Evolutionary conservation across 2,797 vertebrate species (phyloP).

Genomic region (Enteromius argenteus): DNA sequence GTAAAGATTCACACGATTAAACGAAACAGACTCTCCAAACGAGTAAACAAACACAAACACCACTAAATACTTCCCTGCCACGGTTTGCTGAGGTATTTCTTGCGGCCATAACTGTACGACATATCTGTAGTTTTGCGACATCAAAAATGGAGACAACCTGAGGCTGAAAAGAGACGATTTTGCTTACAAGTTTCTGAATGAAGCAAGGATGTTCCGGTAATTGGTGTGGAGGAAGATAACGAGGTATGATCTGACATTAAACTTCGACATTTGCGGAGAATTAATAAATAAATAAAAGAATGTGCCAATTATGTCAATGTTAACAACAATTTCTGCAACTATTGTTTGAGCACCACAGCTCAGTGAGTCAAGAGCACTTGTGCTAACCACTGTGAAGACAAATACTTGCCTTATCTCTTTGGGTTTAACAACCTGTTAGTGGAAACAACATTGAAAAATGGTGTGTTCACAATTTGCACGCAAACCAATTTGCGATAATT

Average conservation of each 20-base stretch:
- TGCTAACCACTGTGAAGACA: neutral
- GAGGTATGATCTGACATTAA: neutral
- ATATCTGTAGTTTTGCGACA: neutral
- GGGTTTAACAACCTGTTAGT: neutral
- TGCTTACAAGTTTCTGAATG: neutral
- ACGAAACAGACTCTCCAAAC: conserved; percentile 21
- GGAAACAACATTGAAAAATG: neutral
- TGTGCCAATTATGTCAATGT: neutral
- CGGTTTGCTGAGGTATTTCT: neutral
- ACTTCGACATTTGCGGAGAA: neutral
- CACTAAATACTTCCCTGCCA: neutral
- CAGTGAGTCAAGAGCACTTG: neutral
- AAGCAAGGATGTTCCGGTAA: neutral
- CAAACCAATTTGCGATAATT: neutral
- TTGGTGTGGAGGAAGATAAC: conserved; percentile 17
- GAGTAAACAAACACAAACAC: conserved; percentile 10
- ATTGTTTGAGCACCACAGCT: conserved; percentile 3
- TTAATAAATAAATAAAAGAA: neutral
- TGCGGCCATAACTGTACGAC: neutral
- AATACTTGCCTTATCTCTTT: neutral
- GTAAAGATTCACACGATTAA: conserved; percentile 37
- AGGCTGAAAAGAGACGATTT: neutral
- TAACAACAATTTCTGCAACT: neutral
- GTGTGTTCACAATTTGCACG: neutral
- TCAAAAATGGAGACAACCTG: neutral